Conservation (phyloP, 2,888 invertebrate genomes). For the Leptinotarsa tumamoca region DNA sequence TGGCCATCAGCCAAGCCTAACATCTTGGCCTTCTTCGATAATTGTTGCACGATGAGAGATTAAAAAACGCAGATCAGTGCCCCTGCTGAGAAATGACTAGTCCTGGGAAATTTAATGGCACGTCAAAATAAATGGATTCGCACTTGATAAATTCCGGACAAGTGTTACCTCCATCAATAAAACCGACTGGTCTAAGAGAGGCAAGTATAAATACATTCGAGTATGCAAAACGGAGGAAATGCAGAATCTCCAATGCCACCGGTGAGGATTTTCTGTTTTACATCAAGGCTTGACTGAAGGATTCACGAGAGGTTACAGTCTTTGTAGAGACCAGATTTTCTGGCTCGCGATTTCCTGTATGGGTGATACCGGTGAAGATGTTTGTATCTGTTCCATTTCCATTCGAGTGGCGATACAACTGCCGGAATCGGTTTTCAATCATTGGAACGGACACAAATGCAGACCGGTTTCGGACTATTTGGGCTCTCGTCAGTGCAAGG, state of each 20-base stretch:
- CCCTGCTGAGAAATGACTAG: conserved; percentile 8
- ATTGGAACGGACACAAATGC: too few relatives aligned
- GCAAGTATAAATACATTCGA: conserved; percentile 1
- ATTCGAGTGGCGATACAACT: too few relatives aligned
- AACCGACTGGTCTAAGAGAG: not conserved
- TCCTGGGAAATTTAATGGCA: conserved; percentile 28
- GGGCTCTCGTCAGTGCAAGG: too few relatives aligned
- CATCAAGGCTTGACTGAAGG: not conserved
- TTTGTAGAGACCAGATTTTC: not conserved
- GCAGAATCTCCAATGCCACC: not conserved
- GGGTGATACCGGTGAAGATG: too few relatives aligned
- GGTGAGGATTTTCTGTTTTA: not conserved
- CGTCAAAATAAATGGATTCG: conserved; percentile 24
- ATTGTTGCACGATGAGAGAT: conserved; percentile 20
- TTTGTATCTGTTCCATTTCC: too few relatives aligned
- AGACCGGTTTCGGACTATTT: too few relatives aligned
- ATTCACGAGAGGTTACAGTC: not conserved
- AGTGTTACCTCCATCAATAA: conserved; percentile 8
- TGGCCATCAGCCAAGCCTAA: conserved; percentile 26
- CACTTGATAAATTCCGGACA: conserved; percentile 26
- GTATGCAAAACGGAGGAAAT: conserved; percentile 1
- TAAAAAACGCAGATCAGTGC: conserved; percentile 14
- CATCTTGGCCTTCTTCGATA: conserved; percentile 21
- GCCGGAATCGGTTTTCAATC: too few relatives aligned
- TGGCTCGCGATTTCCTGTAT: too few relatives aligned